Conservation (phyloP, 2,797 vertebrate genomes). For the Columba guinea region DNA sequence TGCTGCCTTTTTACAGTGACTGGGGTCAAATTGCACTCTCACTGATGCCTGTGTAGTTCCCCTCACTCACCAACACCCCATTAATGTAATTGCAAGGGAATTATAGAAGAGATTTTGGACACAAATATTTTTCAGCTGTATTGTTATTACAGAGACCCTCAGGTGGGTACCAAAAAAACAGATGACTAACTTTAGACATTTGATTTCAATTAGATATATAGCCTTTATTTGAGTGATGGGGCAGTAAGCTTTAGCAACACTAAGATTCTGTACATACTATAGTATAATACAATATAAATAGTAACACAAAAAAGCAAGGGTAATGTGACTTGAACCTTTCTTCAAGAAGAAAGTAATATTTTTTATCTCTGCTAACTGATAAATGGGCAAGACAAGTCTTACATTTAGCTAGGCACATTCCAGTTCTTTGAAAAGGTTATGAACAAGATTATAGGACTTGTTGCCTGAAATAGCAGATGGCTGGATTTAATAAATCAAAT, state of each 20-base stretch:
- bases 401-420: background rate
- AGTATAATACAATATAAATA: background rate
- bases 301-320: background rate
- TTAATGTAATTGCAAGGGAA: background rate
- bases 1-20: background rate
- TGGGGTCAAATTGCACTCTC: background rate
- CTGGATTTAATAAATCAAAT: background rate
- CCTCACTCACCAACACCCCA: background rate
- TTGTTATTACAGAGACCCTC: background rate
- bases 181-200: background rate
- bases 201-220: background rate
- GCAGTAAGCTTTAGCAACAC: background rate
- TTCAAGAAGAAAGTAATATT: background rate
- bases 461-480: background rate
- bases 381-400: background rate
- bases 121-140: background rate
- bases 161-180: background rate
- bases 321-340: background rate
- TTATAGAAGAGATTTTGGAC: background rate
- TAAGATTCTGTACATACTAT: background rate
- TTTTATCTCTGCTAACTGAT: background rate
- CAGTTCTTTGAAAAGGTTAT: background rate
- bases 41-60: accelerated
- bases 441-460: background rate
- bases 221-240: background rate